Base-by-base conservation (phyloP, 2,113 vertebrate species). In the Trachemys scripta region DNA sequence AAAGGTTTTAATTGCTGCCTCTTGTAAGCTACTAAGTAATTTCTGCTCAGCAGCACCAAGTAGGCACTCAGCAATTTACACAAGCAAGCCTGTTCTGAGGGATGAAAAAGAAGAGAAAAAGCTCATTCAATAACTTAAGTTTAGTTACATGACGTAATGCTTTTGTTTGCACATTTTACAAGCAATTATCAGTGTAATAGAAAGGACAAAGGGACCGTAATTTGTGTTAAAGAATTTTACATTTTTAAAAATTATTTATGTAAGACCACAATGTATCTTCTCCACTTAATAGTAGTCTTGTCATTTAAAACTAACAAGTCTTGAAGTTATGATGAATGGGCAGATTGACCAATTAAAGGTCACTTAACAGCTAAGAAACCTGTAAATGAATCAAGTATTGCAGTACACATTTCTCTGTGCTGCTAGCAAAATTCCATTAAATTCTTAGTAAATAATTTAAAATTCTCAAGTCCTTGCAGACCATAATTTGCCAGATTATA, bases 341-440 rank as follows among this genome's bases (percentile, higher is more conserved):
- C 76, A 72, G 93, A 96, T 50, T 92, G 94, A 80, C 75, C 79
- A 97, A 88, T 57, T 25, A 89, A 45, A 86, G 59, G 27, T 86
- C 80, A 84, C 90, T 85, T 90, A 80, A 81, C 90, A 94, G 57
- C 11, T 13, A 96, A 90, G 19, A 65, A 29, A 93, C 42, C 62
- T 97, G 96, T 94, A 54, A 89, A 81, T 78, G 92, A 91, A 65
- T 47, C 51, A 86, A 94, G 47, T 65, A 91, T 62, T 95, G 87
- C 51, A 92, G 85, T 2, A 72, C 1, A 4, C 38, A 92, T 89
- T 94, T 92, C 31, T 92, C 20, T 65, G 83, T 3, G 17, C 13
- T 95, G 49, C 76, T 84, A 95, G 49, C 29, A 90, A 76, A 96
- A 90, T 90, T 95, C 42, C 85, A 45, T 89, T 75, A 56, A 94